These are phyloP conservation scores for Rallus crepitans DNA, from an alignment of 2,797 vertebrate species.

Conservation along the genomic window DNA sequence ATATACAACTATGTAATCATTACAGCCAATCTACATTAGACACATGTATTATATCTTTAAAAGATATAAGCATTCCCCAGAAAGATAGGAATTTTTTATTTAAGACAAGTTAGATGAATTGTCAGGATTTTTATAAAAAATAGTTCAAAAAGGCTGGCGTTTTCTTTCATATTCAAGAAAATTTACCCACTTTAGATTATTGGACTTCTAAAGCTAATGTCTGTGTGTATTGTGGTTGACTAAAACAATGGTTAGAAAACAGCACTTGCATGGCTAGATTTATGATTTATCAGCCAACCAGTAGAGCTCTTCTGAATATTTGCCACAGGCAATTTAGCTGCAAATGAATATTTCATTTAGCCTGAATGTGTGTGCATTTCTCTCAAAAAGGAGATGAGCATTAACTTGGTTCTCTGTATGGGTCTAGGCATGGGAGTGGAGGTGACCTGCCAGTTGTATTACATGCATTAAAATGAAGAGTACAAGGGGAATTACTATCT, in stretches of 20 bases:
- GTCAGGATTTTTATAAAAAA: not conserved
- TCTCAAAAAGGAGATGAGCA: not conserved
- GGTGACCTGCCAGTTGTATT: not conserved
- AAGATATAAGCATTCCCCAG: not conserved
- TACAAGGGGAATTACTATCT: not conserved
- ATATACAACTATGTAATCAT: not conserved
- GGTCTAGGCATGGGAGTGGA: not conserved
- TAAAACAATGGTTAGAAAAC: not conserved
- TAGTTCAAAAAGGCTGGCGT: not conserved
- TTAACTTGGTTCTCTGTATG: not conserved
- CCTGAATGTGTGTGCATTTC: not conserved
- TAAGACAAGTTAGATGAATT: not conserved
- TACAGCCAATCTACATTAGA: not conserved
- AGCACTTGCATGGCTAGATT: not conserved
- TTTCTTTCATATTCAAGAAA: not conserved
- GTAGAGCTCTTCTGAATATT: not conserved
- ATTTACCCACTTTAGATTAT: not conserved
- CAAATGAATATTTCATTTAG: conserved; percentile 26
- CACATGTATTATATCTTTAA: not conserved
- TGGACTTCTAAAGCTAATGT: not conserved
- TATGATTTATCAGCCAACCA: not conserved
- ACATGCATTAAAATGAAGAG: not conserved
- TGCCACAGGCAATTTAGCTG: conserved; percentile 13
- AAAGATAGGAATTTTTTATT: not conserved
- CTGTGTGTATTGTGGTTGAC: not conserved